Evolutionary conservation across 2,797 vertebrate species (phyloP).

Genomic region (Urophycis tenuis): DNA sequence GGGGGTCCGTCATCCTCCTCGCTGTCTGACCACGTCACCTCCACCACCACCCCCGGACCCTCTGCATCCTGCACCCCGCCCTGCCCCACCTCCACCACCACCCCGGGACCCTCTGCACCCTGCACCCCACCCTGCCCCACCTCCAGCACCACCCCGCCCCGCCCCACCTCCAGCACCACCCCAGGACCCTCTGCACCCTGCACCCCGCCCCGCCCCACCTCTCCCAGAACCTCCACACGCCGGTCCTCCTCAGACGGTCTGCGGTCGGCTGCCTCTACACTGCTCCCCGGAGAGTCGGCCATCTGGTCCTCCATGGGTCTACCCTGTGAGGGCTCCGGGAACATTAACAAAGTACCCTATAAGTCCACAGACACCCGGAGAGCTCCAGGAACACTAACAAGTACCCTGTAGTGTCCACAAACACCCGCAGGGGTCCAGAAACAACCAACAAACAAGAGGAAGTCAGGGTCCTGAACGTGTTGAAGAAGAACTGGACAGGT

Average conservation of each 20-base stretch:
- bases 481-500: not conserved
- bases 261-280: not conserved
- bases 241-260: not conserved
- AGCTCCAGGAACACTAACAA: not conserved
- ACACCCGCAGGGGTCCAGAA: not conserved
- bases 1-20: not conserved
- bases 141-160: constrained; percentile 3
- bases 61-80: not conserved
- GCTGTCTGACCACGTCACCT: not conserved
- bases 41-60: constrained; percentile 22
- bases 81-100: not conserved
- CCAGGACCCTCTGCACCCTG: constrained; percentile 1
- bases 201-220: not conserved
- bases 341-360: not conserved
- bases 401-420: not conserved
- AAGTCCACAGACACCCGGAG: not conserved
- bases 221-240: not conserved
- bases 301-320: not conserved
- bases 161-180: constrained; percentile 25
- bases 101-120: constrained; percentile 10
- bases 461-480: not conserved
- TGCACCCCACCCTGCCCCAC: not conserved
- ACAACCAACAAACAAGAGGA: not conserved
- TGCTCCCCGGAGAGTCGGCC: not conserved
- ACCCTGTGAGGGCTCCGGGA: not conserved